Percentiles rank a stretch among this genome's conserved stretches.
Evolutionary conservation across 2,113 vertebrate species (phyloP).

Genomic region (Suricata suricatta): DNA sequence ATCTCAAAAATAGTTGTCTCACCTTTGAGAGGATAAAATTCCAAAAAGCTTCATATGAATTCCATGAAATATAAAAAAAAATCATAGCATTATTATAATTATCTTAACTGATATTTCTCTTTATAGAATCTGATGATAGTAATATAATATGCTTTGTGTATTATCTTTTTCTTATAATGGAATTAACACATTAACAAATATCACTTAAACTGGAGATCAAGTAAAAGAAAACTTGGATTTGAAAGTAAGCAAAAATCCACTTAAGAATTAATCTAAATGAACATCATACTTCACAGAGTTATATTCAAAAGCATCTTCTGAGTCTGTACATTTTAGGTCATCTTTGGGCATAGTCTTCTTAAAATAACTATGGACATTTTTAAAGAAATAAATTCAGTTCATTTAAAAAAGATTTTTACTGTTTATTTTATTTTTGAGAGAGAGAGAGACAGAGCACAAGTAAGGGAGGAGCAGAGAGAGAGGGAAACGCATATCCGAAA

Average conservation of each 20-base stretch:
- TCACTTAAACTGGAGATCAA: background rate
- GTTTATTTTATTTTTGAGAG: background rate
- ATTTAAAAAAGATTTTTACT: background rate
- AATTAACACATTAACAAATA: background rate
- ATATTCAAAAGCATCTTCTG: background rate
- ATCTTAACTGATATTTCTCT: background rate
- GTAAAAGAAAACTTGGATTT: background rate
- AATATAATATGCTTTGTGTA: background rate
- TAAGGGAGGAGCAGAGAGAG: background rate
- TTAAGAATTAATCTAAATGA: background rate
- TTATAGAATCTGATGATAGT: background rate
- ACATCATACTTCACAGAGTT: background rate
- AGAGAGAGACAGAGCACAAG: background rate
- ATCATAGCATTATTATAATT: background rate
- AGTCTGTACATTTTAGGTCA: background rate
- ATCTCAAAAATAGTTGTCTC: background rate
- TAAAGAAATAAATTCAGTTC: background rate
- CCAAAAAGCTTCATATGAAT: background rate
- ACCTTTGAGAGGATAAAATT: background rate
- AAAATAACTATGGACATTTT: background rate
- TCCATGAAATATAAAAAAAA: background rate
- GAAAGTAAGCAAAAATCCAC: background rate
- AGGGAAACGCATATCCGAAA: too few species aligned
- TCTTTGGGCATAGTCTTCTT: background rate
- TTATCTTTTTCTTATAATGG: background rate